phyloP scores from a whole-genome alignment of 2,113 vertebrate genomes.

The Xenus cinereus region DNA sequence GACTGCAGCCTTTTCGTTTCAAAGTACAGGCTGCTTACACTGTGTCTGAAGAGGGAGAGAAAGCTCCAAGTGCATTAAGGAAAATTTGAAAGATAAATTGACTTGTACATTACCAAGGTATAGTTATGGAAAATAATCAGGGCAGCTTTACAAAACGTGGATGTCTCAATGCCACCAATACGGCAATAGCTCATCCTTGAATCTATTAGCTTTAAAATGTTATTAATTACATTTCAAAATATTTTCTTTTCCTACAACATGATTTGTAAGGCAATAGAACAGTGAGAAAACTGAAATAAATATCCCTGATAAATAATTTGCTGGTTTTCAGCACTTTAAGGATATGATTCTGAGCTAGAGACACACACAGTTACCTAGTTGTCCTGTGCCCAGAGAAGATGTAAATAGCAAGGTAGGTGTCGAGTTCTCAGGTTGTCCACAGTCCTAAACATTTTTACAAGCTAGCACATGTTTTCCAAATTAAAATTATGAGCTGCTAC shows the following conservation, averaged over 20 bases:
- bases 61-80: background rate
- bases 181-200: background rate
- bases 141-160: background rate
- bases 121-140: background rate
- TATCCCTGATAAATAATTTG: background rate
- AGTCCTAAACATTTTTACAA: background rate
- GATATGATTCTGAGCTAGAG: background rate
- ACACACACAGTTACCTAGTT: background rate
- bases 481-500: background rate
- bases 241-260: background rate
- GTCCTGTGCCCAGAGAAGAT: background rate
- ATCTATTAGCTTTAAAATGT: background rate
- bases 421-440: background rate
- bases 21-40: background rate
- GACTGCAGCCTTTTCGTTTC: background rate
- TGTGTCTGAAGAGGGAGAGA: background rate
- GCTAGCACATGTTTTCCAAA: background rate
- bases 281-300: background rate
- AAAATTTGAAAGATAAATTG: background rate
- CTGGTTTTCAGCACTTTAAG: background rate
- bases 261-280: background rate
- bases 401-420: background rate
- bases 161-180: background rate
- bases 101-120: background rate
- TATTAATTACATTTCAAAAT: background rate